These are phyloP conservation scores for Oligia fasciuncula DNA, from an alignment of 2,888 invertebrate species.

Conservation along the genomic window DNA sequence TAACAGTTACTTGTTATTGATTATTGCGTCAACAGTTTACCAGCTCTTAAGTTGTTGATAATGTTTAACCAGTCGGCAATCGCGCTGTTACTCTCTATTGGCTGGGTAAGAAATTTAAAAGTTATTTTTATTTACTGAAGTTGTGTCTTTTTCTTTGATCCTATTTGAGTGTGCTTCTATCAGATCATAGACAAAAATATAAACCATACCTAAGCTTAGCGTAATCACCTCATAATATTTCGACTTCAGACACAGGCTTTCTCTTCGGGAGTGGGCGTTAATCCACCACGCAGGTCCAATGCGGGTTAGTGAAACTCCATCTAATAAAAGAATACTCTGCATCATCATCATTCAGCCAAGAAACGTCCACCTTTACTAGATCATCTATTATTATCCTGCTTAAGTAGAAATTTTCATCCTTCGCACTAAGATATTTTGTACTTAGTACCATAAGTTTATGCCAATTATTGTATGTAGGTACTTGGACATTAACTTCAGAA, in stretches of 20 bases:
- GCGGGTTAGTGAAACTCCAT: not conserved
- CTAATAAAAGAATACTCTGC: not conserved
- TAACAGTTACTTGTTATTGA: constrained; percentile 27
- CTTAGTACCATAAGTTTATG: not conserved
- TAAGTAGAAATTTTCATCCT: not conserved
- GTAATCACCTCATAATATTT: not conserved
- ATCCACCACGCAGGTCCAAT: not conserved
- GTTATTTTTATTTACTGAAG: not conserved
- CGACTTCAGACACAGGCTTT: not conserved
- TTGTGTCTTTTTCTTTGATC: not conserved
- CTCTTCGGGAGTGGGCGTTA: not conserved
- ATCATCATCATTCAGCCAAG: not conserved
- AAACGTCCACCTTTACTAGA: not conserved
- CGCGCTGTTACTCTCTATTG: constrained; percentile 16
- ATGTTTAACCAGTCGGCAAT: constrained; percentile 34
- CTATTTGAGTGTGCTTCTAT: not conserved
- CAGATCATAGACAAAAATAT: not conserved
- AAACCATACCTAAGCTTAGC: too few species aligned
- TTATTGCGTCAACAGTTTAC: constrained; percentile 28
- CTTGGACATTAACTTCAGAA: not conserved
- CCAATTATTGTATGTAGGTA: not conserved
- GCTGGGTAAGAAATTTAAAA: constrained; percentile 37
- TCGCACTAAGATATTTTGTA: not conserved
- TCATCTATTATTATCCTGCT: too few species aligned
- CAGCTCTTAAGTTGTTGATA: constrained; percentile 28